A percentile compares a stretch with the other conserved stretches of the same genome.
Evolutionary conservation across 2,888 invertebrate species (phyloP).

Genomic region (Antitype chi): DNA sequence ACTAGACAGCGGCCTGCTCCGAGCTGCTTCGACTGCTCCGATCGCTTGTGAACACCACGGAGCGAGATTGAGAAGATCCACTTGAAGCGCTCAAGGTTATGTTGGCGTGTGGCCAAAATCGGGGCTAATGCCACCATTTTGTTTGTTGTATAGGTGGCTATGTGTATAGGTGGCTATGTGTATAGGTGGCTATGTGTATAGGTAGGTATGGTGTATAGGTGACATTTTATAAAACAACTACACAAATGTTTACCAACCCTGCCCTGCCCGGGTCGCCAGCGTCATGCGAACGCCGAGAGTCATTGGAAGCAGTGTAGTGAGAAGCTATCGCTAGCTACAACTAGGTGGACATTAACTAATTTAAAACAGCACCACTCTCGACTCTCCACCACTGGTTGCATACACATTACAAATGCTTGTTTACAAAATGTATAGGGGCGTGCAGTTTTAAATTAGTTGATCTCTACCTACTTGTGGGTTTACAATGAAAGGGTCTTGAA

Average conservation of each 20-base stretch:
- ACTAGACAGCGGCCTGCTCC: constrained; percentile 27
- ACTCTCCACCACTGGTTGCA: too few species aligned
- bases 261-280: too few species aligned
- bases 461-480: too few species aligned
- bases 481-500: background rate
- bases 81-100: background rate
- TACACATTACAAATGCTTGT: too few species aligned
- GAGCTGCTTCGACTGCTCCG: constrained; percentile 13
- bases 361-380: too few species aligned
- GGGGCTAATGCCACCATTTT: background rate
- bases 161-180: too few species aligned
- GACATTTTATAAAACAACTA: background rate
- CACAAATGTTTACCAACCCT: background rate
- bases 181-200: too few species aligned
- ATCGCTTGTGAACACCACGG: background rate
- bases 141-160: background rate
- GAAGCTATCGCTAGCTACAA: too few species aligned
- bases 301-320: background rate
- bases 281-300: background rate
- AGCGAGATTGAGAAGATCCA: constrained; percentile 2
- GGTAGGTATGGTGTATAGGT: too few species aligned
- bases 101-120: background rate
- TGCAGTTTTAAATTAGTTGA: too few species aligned
- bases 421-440: too few species aligned
- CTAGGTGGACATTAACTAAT: too few species aligned